These are phyloP conservation scores for Chlamydotis undulata DNA, from an alignment of 2,113 vertebrate genomes.

Conservation along the genomic window DNA sequence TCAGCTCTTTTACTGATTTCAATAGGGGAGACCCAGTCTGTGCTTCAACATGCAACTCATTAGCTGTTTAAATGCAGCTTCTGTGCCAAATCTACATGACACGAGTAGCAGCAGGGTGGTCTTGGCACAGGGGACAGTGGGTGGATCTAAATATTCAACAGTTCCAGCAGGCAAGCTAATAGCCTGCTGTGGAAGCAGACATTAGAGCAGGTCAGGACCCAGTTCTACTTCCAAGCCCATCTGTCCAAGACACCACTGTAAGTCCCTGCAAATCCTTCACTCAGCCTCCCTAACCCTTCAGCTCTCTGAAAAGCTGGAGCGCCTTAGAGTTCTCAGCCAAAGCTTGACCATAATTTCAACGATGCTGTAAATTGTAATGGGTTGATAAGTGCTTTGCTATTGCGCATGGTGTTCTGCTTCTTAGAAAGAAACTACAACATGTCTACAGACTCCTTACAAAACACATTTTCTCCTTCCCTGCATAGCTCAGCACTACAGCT, in stretches of 20 bases:
- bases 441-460: neutral
- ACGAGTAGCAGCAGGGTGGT: conserved; percentile 55
- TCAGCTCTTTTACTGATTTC: conserved; percentile 15
- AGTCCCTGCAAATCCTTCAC: neutral
- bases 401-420: neutral
- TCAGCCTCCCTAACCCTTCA: neutral
- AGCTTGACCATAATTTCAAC: neutral
- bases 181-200: conserved; percentile 6
- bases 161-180: conserved; percentile 28
- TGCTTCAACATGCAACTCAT: conserved; percentile 45
- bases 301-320: neutral
- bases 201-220: neutral
- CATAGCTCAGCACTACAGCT: neutral
- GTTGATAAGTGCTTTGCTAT: neutral
- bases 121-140: conserved; percentile 56
- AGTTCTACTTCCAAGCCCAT: neutral
- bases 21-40: conserved; percentile 9
- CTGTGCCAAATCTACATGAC: conserved; percentile 51
- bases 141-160: conserved; percentile 57
- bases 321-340: neutral
- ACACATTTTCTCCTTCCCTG: neutral
- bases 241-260: neutral
- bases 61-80: conserved; percentile 57
- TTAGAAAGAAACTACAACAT: neutral
- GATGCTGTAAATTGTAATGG: neutral